Base-by-base conservation (phyloP, 2,797 vertebrate species). In the Arrhamphus sclerolepis region DNA sequence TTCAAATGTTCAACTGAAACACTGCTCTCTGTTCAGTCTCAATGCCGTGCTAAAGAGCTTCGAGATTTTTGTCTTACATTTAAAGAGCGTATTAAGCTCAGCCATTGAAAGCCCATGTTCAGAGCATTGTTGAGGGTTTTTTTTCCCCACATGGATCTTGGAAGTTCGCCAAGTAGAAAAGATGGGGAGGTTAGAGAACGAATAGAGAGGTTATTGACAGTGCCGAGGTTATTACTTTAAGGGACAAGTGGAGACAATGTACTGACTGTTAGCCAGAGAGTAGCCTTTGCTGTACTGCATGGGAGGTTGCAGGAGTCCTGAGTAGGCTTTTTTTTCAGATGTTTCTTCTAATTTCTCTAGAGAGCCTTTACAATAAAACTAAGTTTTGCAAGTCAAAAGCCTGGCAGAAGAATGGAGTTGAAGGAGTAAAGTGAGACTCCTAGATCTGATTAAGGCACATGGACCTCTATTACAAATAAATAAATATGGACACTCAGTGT, bases 201-300 rank as follows among this genome's bases (percentile, higher is more conserved):
- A 86, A 75, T 80, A 84, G 88, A 88, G 89, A 89, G 87, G 86
- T 91, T 87, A 89, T 91, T 92, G 89, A 93, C 72, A 85, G 86
- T 84, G 73, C 86, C 86, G 83, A 81, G 39, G 62, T 88, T 62
- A 71, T 77, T 85, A 81, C 80, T 92, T 92, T 89, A 90, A 94
- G 89, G 89, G 91, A 92, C 91, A 90, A 89, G 87, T 78, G 87
- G 89, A 91, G 93, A 95, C 93, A 94, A 93, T 93, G 87, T 87
- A 20, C 88, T 87, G 89, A 91, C 94, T 95, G 92, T 96, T 94
- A 89, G 91, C 87, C 85, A 56, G 66, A 82, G 87, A 82, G 81
- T 81, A 77, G 77, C 86, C 91, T 6, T 86, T 87, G 87, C 89
- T 90, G 88, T 92, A 83, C 87, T 89, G 89, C 87, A 84, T 34